Conservation (phyloP, 2,797 vertebrate species). For the Melanotaenia trifasciata region DNA sequence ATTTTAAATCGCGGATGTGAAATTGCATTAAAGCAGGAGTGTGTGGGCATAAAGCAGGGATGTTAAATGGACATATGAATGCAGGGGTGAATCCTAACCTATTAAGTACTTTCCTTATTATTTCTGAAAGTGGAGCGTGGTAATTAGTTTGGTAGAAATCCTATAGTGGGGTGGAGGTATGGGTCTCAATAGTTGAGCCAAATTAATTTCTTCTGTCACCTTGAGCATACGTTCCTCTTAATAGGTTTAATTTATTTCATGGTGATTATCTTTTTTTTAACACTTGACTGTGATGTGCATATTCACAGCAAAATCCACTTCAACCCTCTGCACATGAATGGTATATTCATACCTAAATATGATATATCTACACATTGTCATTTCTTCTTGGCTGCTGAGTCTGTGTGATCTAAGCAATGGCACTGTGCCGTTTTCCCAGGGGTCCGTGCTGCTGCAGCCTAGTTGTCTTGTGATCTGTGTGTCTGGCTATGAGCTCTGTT, state of each 20-base stretch:
- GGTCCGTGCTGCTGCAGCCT: slow-evolving; percentile 64
- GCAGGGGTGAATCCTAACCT: slow-evolving; percentile 80
- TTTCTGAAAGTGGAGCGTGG: slow-evolving; percentile 83
- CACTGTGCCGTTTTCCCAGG: slow-evolving; percentile 74
- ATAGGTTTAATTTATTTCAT: slow-evolving; percentile 83
- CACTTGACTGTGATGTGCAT: slow-evolving; percentile 66
- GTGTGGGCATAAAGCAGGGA: slow-evolving; percentile 75
- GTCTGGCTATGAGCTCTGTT: slow-evolving; percentile 70
- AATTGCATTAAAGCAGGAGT: slow-evolving; percentile 79
- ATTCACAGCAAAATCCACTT: slow-evolving; percentile 69
- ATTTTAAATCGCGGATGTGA: slow-evolving; percentile 76
- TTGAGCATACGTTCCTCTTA: slow-evolving; percentile 81
- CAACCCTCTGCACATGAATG: slow-evolving; percentile 40
- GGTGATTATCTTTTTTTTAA: slow-evolving; percentile 70
- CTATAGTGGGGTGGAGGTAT: slow-evolving; percentile 78
- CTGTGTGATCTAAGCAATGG: slow-evolving; percentile 71
- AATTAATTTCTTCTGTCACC: slow-evolving; percentile 85
- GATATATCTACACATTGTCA: slow-evolving; percentile 55
- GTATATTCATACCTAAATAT: slow-evolving; percentile 64
- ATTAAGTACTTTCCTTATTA: slow-evolving; percentile 84
- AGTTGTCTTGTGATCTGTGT: slow-evolving; percentile 78
- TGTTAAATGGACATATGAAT: slow-evolving; percentile 83
- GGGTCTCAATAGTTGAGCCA: slow-evolving; percentile 82
- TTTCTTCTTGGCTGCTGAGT: slow-evolving; percentile 53
- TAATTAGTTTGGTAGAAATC: slow-evolving; percentile 83